A percentile compares a stretch with the other conserved stretches of the same genome.
Conservation (phyloP, 2,113 vertebrate genomes). For the Entelurus aequoreus region DNA sequence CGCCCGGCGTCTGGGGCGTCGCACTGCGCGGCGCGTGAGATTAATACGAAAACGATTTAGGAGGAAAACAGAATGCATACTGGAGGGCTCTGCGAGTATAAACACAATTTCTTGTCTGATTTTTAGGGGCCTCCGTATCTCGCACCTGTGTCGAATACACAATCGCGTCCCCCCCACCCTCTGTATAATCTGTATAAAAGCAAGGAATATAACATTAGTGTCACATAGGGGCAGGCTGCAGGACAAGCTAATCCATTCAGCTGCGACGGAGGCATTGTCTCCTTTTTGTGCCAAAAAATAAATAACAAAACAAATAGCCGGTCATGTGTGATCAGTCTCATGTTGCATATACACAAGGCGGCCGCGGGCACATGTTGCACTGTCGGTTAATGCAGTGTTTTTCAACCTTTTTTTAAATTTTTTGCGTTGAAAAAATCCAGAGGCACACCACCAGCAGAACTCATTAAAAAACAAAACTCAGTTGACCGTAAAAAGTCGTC, state of each 20-base stretch:
- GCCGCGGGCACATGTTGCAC: slow-evolving; percentile 24
- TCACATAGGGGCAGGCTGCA: slow-evolving; percentile 12
- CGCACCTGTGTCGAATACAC: slow-evolving; percentile 28
- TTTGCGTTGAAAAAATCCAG: no score
- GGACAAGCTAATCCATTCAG: slow-evolving; percentile 22
- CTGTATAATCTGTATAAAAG: slow-evolving; percentile 2
- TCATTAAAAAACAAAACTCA: no score
- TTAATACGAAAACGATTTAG: slow-evolving; percentile 29
- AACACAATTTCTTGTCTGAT: slow-evolving; percentile 30
- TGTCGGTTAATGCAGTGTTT: slow-evolving; percentile 8
- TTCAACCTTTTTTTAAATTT: no score
- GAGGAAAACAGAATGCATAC: slow-evolving; percentile 4
- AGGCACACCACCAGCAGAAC: no score
- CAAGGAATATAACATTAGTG: slow-evolving; percentile 22
- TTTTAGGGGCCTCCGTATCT: neutral
- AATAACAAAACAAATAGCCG: slow-evolving; percentile 22
- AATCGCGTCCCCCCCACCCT: slow-evolving; percentile 1
- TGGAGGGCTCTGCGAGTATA: slow-evolving; percentile 9
- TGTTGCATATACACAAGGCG: slow-evolving; percentile 30
- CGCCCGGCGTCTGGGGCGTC: neutral
- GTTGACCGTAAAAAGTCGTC: no score
- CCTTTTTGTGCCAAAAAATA: slow-evolving; percentile 1
- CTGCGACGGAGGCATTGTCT: slow-evolving; percentile 12
- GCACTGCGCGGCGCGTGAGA: slow-evolving; percentile 8
- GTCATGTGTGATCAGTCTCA: slow-evolving; percentile 45